Percentiles rank a stretch among this genome's conserved stretches.
Conservation (phyloP, 2,888 invertebrate species). For the Megamerina dolium region DNA sequence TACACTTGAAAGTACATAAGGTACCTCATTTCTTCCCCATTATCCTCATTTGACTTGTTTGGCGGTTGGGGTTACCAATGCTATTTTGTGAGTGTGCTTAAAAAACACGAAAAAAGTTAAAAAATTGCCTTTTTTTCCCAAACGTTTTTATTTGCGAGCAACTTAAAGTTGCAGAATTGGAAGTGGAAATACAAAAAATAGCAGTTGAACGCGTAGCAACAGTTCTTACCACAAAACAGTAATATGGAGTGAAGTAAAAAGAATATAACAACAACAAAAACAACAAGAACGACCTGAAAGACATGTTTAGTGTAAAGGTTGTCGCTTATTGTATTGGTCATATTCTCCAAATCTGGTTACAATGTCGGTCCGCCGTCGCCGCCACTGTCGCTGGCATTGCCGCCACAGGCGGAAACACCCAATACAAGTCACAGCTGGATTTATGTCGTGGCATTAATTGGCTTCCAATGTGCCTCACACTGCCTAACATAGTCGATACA, state of each 20-base stretch:
- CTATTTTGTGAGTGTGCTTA: too few relatives aligned
- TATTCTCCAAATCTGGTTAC: too few relatives aligned
- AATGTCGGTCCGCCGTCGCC: too few relatives aligned
- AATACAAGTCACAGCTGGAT: slow-evolving; percentile 49
- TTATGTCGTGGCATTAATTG: slow-evolving; percentile 50
- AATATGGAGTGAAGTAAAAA: not conserved
- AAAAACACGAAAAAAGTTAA: slow-evolving; percentile 14
- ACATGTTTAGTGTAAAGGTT: slow-evolving; percentile 23
- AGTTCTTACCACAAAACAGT: slow-evolving; percentile 18
- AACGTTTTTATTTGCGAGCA: too few relatives aligned
- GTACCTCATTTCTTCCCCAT: too few relatives aligned
- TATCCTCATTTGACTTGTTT: slow-evolving; percentile 11
- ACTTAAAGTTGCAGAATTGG: too few relatives aligned
- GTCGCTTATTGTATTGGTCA: slow-evolving; percentile 4
- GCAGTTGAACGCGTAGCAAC: too few relatives aligned
- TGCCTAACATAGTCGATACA: not conserved
- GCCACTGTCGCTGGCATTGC: slow-evolving; percentile 28
- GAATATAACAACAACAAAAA: slow-evolving; percentile 18
- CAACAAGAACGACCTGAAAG: slow-evolving; percentile 36
- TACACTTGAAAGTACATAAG: too few relatives aligned
- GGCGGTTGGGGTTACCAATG: slow-evolving; percentile 9
- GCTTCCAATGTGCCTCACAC: slow-evolving; percentile 28
- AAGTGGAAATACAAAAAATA: too few relatives aligned
- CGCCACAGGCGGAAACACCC: slow-evolving; percentile 48
- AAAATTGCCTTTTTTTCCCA: too few relatives aligned